phyloP scores from a whole-genome alignment of 2,888 invertebrate genomes.

The Cataglyphis rosenhaueri region DNA sequence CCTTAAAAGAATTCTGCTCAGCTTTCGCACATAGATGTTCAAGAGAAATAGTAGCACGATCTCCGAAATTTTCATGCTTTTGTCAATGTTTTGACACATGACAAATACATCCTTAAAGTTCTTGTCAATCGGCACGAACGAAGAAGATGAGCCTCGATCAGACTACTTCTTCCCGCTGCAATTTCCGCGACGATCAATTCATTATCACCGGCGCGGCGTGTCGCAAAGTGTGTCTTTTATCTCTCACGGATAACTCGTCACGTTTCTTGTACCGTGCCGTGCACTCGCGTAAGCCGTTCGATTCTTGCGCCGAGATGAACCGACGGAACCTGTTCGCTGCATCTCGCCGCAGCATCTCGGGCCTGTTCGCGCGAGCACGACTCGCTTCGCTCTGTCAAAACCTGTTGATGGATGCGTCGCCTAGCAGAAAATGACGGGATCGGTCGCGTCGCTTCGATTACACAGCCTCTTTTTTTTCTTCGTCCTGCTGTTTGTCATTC shows the following conservation, averaged over 20 bases:
- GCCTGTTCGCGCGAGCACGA: conserved; percentile 65
- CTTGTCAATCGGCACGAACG: not conserved
- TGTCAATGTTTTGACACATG: no score
- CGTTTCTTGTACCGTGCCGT: conserved; percentile 61
- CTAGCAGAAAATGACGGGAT: conserved; percentile 51
- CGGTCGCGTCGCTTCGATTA: conserved; percentile 35
- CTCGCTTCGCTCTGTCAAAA: conserved; percentile 73
- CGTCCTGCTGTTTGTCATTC: no score
- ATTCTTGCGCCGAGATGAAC: conserved; percentile 57
- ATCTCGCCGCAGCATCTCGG: conserved; percentile 55
- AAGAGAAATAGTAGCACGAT: no score
- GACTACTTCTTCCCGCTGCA: conserved; percentile 33
- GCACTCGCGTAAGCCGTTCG: conserved; percentile 65
- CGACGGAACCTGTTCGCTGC: conserved; percentile 67
- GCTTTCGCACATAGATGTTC: no score
- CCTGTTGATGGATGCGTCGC: conserved; percentile 65
- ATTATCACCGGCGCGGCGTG: conserved; percentile 42
- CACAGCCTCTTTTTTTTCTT: not conserved
- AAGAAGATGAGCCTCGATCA: no score
- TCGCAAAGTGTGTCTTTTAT: conserved; percentile 33
- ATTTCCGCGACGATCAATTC: conserved; percentile 51
- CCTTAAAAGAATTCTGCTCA: no score
- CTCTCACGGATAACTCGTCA: conserved; percentile 58
- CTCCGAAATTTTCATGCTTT: no score
- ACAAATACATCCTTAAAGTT: not conserved